Conservation (phyloP, 1,140 invertebrate species). For the Pteromalus puparum region DNA sequence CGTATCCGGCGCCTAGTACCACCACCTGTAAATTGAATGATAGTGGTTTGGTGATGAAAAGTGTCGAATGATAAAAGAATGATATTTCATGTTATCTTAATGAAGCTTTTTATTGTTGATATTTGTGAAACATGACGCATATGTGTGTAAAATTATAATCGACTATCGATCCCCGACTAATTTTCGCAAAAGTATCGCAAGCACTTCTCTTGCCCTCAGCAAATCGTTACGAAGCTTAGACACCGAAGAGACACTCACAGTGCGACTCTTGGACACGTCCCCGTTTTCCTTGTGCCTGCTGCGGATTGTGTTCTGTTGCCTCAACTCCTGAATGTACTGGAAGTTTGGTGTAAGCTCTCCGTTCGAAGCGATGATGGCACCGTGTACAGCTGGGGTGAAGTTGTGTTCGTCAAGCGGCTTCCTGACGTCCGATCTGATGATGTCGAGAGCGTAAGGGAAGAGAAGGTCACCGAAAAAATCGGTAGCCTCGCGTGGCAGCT, state of each 20-base stretch:
- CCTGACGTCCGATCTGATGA: constrained; percentile 93
- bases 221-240: too few relatives aligned
- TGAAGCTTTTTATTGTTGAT: too few relatives aligned
- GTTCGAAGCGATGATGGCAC: constrained; percentile 97
- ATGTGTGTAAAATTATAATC: too few relatives aligned
- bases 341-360: constrained; percentile 93
- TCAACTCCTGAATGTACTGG: constrained; percentile 95
- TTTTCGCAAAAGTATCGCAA: neutral
- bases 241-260: constrained; percentile 10
- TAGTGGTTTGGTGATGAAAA: too few relatives aligned
- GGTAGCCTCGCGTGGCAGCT: constrained; percentile 96
- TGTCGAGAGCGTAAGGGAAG: constrained; percentile 91
- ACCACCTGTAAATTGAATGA: constrained; percentile 78
- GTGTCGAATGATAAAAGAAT: too few relatives aligned
- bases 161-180: neutral
- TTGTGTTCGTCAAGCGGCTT: constrained; percentile 87
- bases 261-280: constrained; percentile 4
- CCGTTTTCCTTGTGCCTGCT: constrained; percentile 70
- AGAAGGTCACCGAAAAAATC: constrained; percentile 98
- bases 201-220: neutral
- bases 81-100: too few relatives aligned
- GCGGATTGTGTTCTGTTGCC: constrained; percentile 74
- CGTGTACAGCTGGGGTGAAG: constrained; percentile 86
- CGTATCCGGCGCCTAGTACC: constrained; percentile 96
- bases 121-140: too few relatives aligned